These are phyloP conservation scores for Xenops minutus DNA, from an alignment of 2,797 vertebrate genomes.

Conservation along the genomic window DNA sequence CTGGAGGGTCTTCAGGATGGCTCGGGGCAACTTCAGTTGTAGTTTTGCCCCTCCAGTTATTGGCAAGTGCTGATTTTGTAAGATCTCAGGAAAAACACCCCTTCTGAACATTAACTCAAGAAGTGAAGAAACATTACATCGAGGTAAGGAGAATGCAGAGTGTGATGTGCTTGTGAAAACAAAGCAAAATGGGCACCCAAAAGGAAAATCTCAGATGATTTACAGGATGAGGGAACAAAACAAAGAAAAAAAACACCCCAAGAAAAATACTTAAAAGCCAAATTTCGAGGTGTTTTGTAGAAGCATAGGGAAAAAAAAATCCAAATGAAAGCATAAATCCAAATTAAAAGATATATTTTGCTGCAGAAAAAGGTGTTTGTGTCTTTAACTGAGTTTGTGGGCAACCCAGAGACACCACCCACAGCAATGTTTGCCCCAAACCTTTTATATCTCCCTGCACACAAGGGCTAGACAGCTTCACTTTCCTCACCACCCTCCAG, in stretches of 20 bases:
- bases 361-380: neutral
- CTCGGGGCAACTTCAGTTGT: rapidly evolving
- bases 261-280: neutral
- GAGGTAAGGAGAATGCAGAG: neutral
- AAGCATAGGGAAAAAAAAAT: neutral
- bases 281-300: neutral
- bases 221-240: neutral
- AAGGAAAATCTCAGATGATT: neutral
- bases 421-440: neutral
- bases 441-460: neutral
- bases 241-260: neutral
- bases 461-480: neutral
- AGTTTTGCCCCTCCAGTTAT: neutral
- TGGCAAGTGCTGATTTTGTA: neutral
- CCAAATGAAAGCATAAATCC: neutral
- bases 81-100: neutral
- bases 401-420: neutral
- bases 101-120: rapidly evolving
- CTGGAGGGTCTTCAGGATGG: neutral
- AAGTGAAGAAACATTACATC: neutral
- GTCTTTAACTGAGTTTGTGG: neutral
- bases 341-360: neutral
- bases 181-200: neutral
- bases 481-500: neutral
- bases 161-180: neutral